Evolutionary conservation across 2,888 invertebrate genomes (phyloP), one percentile per base, ranked within the genome.

Genomic region (Frankliniella fusca): DNA sequence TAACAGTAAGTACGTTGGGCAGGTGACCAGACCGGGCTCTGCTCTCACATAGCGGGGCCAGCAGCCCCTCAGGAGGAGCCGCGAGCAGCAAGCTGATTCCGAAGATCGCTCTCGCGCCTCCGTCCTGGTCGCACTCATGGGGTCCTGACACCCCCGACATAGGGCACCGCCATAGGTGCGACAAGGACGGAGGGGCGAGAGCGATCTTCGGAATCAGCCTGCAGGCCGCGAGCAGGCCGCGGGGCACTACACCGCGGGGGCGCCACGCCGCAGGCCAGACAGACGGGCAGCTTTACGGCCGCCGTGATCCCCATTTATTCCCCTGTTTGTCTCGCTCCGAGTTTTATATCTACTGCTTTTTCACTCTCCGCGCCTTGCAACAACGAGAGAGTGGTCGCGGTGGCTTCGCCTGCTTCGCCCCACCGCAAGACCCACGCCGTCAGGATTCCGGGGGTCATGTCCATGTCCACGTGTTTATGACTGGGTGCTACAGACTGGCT

Each of bases 291-390:
- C 61, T 61, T 61, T 61, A 61, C 61, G 18, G 61, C 61, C 20
- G 18, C 61, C 61, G 61, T 76, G 70, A 76, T 76, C 70, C 70
- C 70, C 70, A 76, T 76, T 76, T 76, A 76, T 27, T 76, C 70
- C 70, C 70, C 70, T 76, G 70, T 76, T 76, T 76, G 70, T 76
- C 70, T 76, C 70, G 70, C 23, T 11, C 70, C 70, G 70, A n/a
- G 70, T 76, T 76, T 76, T 76, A 38, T 38, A 76, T 76, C 70
- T 27, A 27, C 27, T 27, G 70, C 70, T 27, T 76, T 76, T 76
- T 76, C 70, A 76, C 70, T 76, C 70, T 18, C 61, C 38, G 38
- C 38, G 38, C 38, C 38, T 54, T 54, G 54, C 54, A 54, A 54
- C 54, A 54, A 76, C 70, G 27, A 61, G 61, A 61, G n/a, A 61